Evolutionary conservation across 1,140 invertebrate species (phyloP).

Genomic region (Eciton burchellii): DNA sequence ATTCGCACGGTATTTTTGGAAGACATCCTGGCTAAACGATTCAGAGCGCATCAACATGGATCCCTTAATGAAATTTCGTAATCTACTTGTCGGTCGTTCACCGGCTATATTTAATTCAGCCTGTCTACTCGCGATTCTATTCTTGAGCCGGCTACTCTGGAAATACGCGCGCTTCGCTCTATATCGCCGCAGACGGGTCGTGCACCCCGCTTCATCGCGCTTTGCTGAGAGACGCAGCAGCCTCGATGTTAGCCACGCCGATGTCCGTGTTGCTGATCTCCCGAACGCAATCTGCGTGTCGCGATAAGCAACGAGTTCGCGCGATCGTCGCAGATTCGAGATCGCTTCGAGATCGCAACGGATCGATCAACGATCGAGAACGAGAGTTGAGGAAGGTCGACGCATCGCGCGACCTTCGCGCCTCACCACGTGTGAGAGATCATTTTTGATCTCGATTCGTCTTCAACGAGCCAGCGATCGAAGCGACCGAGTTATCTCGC

Average conservation of each 20-base stretch:
- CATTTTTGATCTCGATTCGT: neutral
- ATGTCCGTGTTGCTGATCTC: neutral
- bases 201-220: slow-evolving; percentile 64
- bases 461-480: neutral
- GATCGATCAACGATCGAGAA: neutral
- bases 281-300: neutral
- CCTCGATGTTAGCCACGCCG: neutral
- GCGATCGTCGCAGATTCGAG: neutral
- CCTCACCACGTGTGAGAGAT: slow-evolving; percentile 6
- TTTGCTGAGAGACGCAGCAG: slow-evolving; percentile 51
- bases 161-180: slow-evolving; percentile 77
- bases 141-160: slow-evolving; percentile 80
- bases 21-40: slow-evolving; percentile 6
- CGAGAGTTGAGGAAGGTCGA: neutral
- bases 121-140: slow-evolving; percentile 80
- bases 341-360: neutral
- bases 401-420: neutral
- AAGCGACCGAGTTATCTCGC: neutral
- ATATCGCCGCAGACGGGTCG: slow-evolving; percentile 68
- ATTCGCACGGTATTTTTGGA: neutral
- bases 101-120: slow-evolving; percentile 82
- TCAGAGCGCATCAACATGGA: neutral
- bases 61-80: slow-evolving; percentile 77
- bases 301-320: neutral
- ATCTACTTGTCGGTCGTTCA: slow-evolving; percentile 79